Evolutionary conservation across 2,113 vertebrate genomes (phyloP), one percentile per base, ranked within the genome.

Genomic region (Nymphicus hollandicus): DNA sequence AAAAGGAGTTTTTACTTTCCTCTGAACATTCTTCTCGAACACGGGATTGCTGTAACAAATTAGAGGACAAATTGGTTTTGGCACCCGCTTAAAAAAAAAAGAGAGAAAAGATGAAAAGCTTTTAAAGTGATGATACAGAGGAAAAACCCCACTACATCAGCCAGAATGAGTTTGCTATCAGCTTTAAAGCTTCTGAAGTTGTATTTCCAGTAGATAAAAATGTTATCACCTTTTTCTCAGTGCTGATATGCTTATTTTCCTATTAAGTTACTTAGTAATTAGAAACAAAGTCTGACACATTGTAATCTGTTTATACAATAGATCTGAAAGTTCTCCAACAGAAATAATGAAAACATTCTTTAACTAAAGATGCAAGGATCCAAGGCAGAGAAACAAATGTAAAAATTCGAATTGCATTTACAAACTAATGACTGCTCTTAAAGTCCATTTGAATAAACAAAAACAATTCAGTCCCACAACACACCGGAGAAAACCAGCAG

Each of bases 11-110:
- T 33, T 88, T 33, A 46, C 28, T 95, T 92, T 72, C 49, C 35
- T 60, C 50, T 41, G 76, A 96, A 94, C 29, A 29, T 53, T 90
- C 43, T 60, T 93, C 53, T 81, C 88, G 90, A 93, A 89, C 33
- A 50, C 60, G 70, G 44, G 84, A 93, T 73, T 90, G 77, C 86
- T 81, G 41, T 86, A 94, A 92, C 68, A 95, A 96, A 94, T 96
- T 89, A 94, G 77, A 95, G 53, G 37, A 95, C 88, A 96, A 94
- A 96, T 95, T 94, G 60, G 70, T 89, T 96, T 92, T 96, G 93
- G 91, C 84, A 95, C 16, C n/a, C 47, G 6, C 85, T 90, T 81
- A 91, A 88, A 95, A 95, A 81, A 81, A 91, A 88, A 95, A 94
- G 81, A 71, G 37, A 84, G 60, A 64, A 91, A 87, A 92, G 69